Evolutionary conservation across 2,113 vertebrate genomes (phyloP), one percentile per base, ranked within the genome.

Genomic region (Rissa tridactyla): DNA sequence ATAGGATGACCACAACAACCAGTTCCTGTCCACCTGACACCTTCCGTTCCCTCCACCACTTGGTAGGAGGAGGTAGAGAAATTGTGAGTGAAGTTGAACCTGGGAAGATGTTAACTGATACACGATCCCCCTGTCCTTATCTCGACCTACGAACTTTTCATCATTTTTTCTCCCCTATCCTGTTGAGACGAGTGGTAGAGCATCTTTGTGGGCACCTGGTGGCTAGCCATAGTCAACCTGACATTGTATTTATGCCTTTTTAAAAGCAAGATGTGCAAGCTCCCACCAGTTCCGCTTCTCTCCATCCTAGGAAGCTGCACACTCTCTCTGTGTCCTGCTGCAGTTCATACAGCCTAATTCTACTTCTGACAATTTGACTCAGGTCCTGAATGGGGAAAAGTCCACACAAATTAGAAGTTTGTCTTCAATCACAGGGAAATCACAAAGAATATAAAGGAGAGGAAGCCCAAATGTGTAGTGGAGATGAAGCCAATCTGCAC

Each of bases 141-240:
- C 47, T 52, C 5, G 6, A 51, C 8, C 13, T 4, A 6, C 2
- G 2, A 62, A n/a, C 6, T 36, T 58, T 60, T 44, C 3, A 4
- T 20, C 2, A 21, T 30, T 52, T 44, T 69, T 49, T 21, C 15
- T 55, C 5, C 19, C 5, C 12, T 4, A 5, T 62, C 7, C 34
- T 54, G 5, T 8, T 55, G 11, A 42, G n/a, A 55, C 13, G 17
- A 30, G 15, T 26, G 6, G 21, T 5, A 62, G 23, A 46, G 6
- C 5, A 4, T 13, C 22, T 54, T 54, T 7, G 15, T 54, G 46
- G 9, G 15, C 29, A 76, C 19, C 9, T 40, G 34, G 29, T 4
- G 29, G 26, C 7, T 47, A 54, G 10, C 12, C 23, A 38, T 7
- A 11, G 58, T 36, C 49, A 57, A 42, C 5, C 4, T 7, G 38